phyloP scores from a whole-genome alignment of 2,888 invertebrate genomes.

The Microchrysa polita region DNA sequence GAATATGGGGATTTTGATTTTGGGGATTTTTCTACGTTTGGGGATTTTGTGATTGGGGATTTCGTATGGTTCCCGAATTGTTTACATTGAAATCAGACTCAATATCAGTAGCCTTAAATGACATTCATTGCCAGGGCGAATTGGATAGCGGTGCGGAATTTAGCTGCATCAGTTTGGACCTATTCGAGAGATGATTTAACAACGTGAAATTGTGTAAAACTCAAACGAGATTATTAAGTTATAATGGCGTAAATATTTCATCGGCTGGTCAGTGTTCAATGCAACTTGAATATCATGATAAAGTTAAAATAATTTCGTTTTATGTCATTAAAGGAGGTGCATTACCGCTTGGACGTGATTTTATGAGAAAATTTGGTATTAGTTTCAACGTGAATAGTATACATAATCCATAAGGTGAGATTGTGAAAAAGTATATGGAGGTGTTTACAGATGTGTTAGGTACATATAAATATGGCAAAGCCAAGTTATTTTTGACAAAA shows the following conservation, averaged over 20 bases:
- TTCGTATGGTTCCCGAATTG: too few relatives aligned
- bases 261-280: too few relatives aligned
- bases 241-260: too few relatives aligned
- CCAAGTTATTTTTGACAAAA: constrained; percentile 43
- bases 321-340: constrained; percentile 10
- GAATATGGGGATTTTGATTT: too few relatives aligned
- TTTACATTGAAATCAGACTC: not conserved
- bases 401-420: too few relatives aligned
- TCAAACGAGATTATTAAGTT: too few relatives aligned
- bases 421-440: constrained; percentile 12
- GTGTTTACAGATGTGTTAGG: constrained; percentile 28
- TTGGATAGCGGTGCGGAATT: constrained; percentile 12
- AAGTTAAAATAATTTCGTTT: not conserved
- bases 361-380: constrained; percentile 12
- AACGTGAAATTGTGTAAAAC: not conserved
- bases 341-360: constrained; percentile 13
- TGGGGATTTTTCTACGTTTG: too few relatives aligned
- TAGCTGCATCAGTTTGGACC: too few relatives aligned
- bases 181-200: too few relatives aligned
- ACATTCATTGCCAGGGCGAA: not conserved
- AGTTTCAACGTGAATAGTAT: not conserved
- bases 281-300: not conserved
- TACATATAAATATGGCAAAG: constrained; percentile 35
- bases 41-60: too few relatives aligned
- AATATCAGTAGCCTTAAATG: not conserved